phyloP scores from a whole-genome alignment of 2,888 invertebrate genomes.

The Pristionchus fissidentatus region DNA sequence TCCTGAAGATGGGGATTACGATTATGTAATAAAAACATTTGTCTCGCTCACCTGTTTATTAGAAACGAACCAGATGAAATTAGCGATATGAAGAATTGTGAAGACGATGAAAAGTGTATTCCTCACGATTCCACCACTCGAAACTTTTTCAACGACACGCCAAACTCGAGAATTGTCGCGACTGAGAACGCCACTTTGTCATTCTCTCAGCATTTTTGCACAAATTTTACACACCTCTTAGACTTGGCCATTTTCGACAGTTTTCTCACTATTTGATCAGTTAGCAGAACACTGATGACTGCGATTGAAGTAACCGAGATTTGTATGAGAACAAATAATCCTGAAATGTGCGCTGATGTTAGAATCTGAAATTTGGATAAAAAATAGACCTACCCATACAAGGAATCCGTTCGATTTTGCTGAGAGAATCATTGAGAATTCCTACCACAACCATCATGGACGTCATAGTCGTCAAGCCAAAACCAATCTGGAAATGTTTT shows the following conservation, averaged over 20 bases:
- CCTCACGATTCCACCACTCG: neutral
- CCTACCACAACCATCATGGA: conserved; percentile 35
- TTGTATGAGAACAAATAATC: neutral
- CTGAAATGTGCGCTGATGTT: neutral
- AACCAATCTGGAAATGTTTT: neutral
- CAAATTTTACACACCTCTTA: neutral
- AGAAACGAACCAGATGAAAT: neutral
- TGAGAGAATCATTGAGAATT: conserved; percentile 20
- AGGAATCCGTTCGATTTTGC: neutral
- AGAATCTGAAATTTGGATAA: neutral
- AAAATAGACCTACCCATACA: neutral
- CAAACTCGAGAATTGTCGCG: neutral
- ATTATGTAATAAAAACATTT: no score
- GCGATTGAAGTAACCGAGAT: neutral
- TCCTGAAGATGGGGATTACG: no score
- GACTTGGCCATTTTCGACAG: neutral
- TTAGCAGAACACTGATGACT: neutral
- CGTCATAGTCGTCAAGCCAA: conserved; percentile 33
- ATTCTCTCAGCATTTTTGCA: neutral
- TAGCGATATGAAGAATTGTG: neutral
- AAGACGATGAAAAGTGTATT: neutral
- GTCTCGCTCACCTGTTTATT: no score
- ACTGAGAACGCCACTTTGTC: neutral
- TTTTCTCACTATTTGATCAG: neutral
- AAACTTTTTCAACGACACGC: neutral